phyloP scores from a whole-genome alignment of 2,113 vertebrate genomes.

The Tupaia chinensis region DNA sequence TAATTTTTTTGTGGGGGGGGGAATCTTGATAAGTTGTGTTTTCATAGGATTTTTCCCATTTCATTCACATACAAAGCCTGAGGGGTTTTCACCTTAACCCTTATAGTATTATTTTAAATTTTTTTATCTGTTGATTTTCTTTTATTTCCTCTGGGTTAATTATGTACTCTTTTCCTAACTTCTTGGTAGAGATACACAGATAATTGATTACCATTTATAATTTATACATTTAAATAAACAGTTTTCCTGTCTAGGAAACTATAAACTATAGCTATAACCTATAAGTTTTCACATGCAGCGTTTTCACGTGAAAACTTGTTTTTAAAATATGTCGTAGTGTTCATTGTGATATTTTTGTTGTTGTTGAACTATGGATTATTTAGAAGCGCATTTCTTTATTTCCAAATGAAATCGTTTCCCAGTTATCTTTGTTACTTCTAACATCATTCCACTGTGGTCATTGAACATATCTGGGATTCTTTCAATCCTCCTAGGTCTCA shows the following conservation, averaged over 20 bases:
- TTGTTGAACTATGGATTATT: not conserved
- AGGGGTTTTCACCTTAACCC: not conserved
- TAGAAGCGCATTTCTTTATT: not conserved
- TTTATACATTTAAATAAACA: not conserved
- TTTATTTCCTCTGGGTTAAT: not conserved
- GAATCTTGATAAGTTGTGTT: not conserved
- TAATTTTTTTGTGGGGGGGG: not conserved
- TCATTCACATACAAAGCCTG: not conserved
- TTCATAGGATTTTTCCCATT: conserved; percentile 13
- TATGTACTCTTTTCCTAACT: not conserved
- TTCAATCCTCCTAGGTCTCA: not conserved
- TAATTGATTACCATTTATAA: not conserved
- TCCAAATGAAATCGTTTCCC: not conserved
- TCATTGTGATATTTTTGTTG: not conserved
- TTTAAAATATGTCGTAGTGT: not conserved
- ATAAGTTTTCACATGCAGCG: not conserved
- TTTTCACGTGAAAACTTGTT: conserved; percentile 43
- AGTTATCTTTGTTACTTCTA: not conserved
- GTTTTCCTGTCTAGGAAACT: not conserved
- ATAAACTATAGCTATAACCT: not conserved
- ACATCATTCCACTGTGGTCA: not conserved
- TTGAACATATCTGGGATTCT: not conserved
- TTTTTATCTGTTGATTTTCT: not conserved
- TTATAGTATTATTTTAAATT: not conserved
- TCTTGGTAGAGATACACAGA: not conserved